These are phyloP conservation scores for Sinocyclocheilus maitianheensis DNA, from an alignment of 2,113 vertebrate species.

Conservation along the genomic window DNA sequence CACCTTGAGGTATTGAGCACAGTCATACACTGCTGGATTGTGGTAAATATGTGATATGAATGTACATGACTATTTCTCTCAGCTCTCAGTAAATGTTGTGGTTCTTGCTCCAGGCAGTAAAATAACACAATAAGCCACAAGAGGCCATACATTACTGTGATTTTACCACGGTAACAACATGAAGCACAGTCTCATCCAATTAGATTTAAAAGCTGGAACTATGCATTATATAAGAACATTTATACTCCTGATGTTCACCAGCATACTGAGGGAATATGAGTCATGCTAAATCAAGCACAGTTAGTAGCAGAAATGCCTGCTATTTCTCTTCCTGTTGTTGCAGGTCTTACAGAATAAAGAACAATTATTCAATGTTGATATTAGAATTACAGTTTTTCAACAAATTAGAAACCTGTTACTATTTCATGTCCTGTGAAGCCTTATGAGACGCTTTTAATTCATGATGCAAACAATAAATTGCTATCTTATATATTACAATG, in stretches of 20 bases:
- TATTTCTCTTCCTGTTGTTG: neutral
- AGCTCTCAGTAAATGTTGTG: slow-evolving; percentile 40
- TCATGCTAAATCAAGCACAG: slow-evolving; percentile 70
- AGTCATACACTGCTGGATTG: slow-evolving; percentile 1
- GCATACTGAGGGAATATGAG: slow-evolving; percentile 70
- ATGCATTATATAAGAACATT: slow-evolving; percentile 61
- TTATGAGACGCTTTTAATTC: neutral
- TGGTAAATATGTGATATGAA: slow-evolving; percentile 34
- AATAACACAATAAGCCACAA: slow-evolving; percentile 52
- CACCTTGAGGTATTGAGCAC: slow-evolving; percentile 25
- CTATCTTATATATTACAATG: neutral
- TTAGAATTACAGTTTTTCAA: neutral
- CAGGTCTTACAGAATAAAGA: neutral
- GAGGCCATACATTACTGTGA: slow-evolving; percentile 14
- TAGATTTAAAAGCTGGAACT: neutral
- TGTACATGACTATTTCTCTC: slow-evolving; percentile 37
- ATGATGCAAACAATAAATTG: neutral
- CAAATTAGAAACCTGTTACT: neutral
- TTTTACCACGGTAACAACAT: neutral
- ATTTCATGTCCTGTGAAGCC: neutral
- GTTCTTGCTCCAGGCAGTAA: slow-evolving; percentile 43
- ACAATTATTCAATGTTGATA: neutral
- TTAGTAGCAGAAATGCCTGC: slow-evolving; percentile 63
- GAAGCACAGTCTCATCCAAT: neutral
- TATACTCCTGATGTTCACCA: slow-evolving; percentile 74